phyloP scores from a whole-genome alignment of 1,140 invertebrate genomes.

The Drosophila teissieri region DNA sequence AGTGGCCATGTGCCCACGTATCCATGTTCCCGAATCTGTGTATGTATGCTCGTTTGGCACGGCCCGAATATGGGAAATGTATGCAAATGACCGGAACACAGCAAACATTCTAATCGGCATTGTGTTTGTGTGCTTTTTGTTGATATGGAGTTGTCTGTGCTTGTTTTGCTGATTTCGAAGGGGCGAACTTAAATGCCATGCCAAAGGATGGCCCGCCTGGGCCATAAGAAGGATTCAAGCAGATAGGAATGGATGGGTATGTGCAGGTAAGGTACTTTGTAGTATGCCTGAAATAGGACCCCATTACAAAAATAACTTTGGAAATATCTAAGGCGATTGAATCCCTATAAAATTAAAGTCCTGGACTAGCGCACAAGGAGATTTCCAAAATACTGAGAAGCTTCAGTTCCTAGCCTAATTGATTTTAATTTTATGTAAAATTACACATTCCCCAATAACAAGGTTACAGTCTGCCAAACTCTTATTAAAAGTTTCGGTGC shows the following conservation, averaged over 20 bases:
- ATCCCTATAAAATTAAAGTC: too few species aligned
- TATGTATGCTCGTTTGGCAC: slow-evolving; percentile 10
- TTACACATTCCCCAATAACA: not conserved
- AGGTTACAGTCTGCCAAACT: slow-evolving; percentile 19
- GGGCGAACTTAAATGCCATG: slow-evolving; percentile 21
- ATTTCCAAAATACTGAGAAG: too few species aligned
- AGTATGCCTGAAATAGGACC: not conserved
- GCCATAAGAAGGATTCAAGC: slow-evolving; percentile 3
- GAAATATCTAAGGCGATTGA: too few species aligned
- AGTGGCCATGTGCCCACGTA: slow-evolving; percentile 23
- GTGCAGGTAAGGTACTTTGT: not conserved
- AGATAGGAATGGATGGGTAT: not conserved
- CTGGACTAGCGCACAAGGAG: too few species aligned
- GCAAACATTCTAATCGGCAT: slow-evolving; percentile 59
- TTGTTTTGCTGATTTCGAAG: slow-evolving; percentile 9
- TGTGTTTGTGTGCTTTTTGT: slow-evolving; percentile 26
- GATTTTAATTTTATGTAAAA: slow-evolving; percentile 5
- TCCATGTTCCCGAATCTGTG: not conserved
- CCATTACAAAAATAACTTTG: not conserved
- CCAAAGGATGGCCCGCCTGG: slow-evolving; percentile 9
- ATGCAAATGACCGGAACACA: slow-evolving; percentile 45
- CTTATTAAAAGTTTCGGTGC: slow-evolving; percentile 29
- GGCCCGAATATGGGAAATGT: slow-evolving; percentile 12
- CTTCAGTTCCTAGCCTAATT: not conserved
- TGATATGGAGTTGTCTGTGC: slow-evolving; percentile 19